phyloP scores from a whole-genome alignment of 2,113 vertebrate genomes.

The Phoxinus phoxinus region DNA sequence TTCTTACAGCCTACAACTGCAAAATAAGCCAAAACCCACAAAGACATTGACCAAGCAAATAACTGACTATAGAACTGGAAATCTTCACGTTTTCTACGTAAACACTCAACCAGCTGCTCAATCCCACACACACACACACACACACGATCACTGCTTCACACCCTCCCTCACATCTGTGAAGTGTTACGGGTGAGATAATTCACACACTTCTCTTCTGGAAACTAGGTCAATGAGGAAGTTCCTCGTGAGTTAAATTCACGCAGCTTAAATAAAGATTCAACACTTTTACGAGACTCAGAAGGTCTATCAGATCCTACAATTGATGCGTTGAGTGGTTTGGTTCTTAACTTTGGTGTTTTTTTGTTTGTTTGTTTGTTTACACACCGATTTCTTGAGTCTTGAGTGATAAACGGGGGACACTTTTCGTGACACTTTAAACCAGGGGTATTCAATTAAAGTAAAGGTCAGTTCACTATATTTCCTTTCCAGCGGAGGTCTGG shows the following conservation, averaged over 20 bases:
- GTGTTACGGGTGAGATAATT: constrained; percentile 47
- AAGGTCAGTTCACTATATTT: too few relatives aligned
- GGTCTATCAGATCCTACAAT: too few relatives aligned
- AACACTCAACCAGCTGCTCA: not conserved
- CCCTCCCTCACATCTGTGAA: constrained; percentile 39
- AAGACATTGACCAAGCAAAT: too few relatives aligned
- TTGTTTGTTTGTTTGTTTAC: not conserved
- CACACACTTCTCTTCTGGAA: constrained; percentile 46
- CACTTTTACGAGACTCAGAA: not conserved
- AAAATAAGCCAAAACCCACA: too few relatives aligned
- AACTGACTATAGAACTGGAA: not conserved
- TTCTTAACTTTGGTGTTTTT: not conserved
- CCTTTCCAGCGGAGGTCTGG: too few relatives aligned
- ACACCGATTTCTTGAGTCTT: too few relatives aligned
- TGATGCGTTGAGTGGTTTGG: not conserved
- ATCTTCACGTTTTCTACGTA: not conserved
- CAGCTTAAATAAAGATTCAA: not conserved
- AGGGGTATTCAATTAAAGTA: too few relatives aligned
- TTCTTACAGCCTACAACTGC: too few relatives aligned
- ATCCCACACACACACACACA: not conserved
- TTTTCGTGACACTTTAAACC: too few relatives aligned
- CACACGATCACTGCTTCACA: constrained; percentile 15
- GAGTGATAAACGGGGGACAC: too few relatives aligned
- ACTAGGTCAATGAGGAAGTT: constrained; percentile 29
- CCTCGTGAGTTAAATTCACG: not conserved